Conservation (phyloP, 1,140 invertebrate species). For the Drosophila mayri region DNA sequence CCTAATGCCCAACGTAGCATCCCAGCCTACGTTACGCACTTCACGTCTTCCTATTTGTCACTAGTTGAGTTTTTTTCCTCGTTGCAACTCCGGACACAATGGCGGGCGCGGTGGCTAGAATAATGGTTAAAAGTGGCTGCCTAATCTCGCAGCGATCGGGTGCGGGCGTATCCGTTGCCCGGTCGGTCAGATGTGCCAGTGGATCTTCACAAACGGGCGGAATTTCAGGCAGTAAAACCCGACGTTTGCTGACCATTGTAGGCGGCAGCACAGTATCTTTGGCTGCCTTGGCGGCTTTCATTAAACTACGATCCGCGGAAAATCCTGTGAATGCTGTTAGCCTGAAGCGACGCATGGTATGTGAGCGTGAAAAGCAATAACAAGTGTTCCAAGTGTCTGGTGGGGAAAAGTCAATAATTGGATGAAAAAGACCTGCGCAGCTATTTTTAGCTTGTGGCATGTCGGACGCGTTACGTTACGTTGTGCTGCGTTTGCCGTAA, state of each 20-base stretch:
- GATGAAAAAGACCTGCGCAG: conserved; percentile 73
- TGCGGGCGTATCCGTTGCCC: conserved; percentile 25
- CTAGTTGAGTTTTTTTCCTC: conserved; percentile 47
- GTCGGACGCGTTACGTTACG: conserved; percentile 36
- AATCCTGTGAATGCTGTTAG: conserved; percentile 62
- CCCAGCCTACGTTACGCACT: conserved; percentile 20
- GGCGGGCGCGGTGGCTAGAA: conserved; percentile 59
- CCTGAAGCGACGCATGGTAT: conserved; percentile 67
- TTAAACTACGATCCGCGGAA: conserved; percentile 43
- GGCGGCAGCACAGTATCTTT: conserved; percentile 61
- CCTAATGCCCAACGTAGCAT: conserved; percentile 6
- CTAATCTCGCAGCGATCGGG: conserved; percentile 34
- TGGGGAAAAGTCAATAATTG: conserved; percentile 75
- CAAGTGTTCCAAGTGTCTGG: conserved; percentile 21
- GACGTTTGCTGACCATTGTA: conserved; percentile 41
- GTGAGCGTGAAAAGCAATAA: background rate
- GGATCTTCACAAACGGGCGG: conserved; percentile 19
- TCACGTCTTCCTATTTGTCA: conserved; percentile 66
- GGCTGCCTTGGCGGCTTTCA: conserved; percentile 58
- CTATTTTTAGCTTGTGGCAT: conserved; percentile 81
- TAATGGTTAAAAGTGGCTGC: conserved; percentile 54
- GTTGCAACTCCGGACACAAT: conserved; percentile 40
- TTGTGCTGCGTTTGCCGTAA: conserved; percentile 17
- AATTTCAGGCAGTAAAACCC: conserved; percentile 11
- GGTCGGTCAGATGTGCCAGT: conserved; percentile 31